Evolutionary conservation across 2,888 invertebrate species (phyloP).

Genomic region (Sepiola atlantica): DNA sequence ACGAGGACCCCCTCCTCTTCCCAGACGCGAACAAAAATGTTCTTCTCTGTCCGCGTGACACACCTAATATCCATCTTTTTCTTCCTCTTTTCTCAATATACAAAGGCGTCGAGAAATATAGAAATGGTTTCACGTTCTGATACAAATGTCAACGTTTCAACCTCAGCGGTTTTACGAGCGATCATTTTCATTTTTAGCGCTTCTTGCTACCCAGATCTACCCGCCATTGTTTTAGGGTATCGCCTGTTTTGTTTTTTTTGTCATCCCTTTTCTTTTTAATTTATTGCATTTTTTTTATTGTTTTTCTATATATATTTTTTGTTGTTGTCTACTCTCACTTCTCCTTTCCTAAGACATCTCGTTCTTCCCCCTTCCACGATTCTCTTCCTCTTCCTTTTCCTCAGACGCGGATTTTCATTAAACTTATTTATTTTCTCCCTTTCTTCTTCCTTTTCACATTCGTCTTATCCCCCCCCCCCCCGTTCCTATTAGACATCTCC

Average conservation of each 20-base stretch:
- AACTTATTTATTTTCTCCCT: background rate
- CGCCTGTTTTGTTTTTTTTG: background rate
- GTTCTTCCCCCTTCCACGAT: background rate
- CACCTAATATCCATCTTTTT: background rate
- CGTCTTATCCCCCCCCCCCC: background rate
- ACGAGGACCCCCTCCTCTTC: background rate
- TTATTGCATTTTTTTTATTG: background rate
- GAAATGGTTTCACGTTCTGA: background rate
- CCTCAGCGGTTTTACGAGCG: conserved; percentile 6
- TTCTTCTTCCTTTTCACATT: background rate
- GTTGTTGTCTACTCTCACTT: background rate
- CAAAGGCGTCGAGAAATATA: background rate
- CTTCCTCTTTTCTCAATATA: background rate
- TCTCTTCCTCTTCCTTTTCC: background rate
- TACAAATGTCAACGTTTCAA: conserved; percentile 1
- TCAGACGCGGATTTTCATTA: background rate
- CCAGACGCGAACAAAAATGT: background rate
- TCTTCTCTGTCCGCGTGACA: background rate
- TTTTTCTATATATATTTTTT: background rate
- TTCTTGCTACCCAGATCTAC: background rate
- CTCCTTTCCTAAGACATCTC: background rate
- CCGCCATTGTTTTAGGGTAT: background rate
- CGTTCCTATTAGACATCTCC: background rate
- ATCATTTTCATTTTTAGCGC: background rate
- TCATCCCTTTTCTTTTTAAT: background rate